Percentiles rank a stretch among this genome's conserved stretches.
These are phyloP conservation scores for Chrysochloris asiatica DNA, from an alignment of 2,113 vertebrate genomes.

Conservation along the genomic window DNA sequence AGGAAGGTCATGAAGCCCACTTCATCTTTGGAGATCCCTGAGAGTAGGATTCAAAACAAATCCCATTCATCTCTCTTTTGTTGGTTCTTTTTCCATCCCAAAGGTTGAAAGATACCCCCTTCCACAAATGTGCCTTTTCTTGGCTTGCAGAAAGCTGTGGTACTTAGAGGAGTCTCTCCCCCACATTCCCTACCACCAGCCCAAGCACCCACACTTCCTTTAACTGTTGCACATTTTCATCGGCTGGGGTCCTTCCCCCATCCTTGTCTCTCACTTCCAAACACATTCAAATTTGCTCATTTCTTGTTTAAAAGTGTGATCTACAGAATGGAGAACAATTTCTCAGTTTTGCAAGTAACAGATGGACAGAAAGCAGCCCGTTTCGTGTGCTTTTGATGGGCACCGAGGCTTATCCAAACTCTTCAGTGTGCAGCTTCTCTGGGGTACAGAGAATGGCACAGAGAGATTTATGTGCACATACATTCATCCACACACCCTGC, in stretches of 20 bases:
- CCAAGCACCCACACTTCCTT: neutral
- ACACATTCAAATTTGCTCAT: slow-evolving; percentile 72
- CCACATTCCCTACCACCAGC: neutral
- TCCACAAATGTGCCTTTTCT: neutral
- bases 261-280: slow-evolving; percentile 68
- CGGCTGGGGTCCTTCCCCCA: slow-evolving; percentile 24
- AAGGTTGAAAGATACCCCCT: neutral
- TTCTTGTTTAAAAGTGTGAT: slow-evolving; percentile 69
- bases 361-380: slow-evolving; percentile 66
- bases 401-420: slow-evolving; percentile 23
- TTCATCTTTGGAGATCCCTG: neutral
- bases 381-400: slow-evolving; percentile 58
- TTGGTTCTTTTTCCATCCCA: neutral
- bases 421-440: neutral
- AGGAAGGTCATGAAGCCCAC: neutral
- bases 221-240: neutral
- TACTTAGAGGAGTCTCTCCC: neutral
- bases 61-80: neutral
- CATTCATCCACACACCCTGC: neutral
- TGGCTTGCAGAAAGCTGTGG: neutral
- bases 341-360: slow-evolving; percentile 70
- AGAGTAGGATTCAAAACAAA: neutral
- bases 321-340: slow-evolving; percentile 40
- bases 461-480: neutral
- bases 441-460: neutral